Base-by-base conservation (phyloP, 2,797 vertebrate species). In the Pempheris klunzingeri region DNA sequence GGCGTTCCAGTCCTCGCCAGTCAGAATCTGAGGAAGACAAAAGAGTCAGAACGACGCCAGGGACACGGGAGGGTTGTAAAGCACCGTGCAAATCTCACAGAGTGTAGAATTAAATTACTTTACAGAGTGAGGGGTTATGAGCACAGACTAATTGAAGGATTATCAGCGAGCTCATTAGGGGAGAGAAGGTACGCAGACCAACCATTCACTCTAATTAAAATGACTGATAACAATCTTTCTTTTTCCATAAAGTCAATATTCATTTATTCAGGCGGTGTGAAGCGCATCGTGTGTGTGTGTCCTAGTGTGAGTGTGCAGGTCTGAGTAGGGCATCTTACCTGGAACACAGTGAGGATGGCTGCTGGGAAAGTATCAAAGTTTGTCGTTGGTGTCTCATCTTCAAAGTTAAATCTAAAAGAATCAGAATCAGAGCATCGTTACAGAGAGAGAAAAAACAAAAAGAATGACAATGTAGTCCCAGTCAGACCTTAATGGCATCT, bases 341-440 rank as follows among this genome's bases (percentile, higher is more conserved):
- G 98, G 90, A 99, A 99, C 61, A 99, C 98, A 0, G 98, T 99
- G 79, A 99, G 96, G 90, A 99, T 99, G 87, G 98, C 98, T 0
- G 98, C 97, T 2, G 98, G 97, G 78, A 99, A 99, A 43, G 97
- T 99, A 76, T 99, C 97, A 0, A 99, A 99, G 92, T 99, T 99
- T 10, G 98, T 99, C 1, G 97, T 98, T 1, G 98, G 97, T 0
- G 98, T 99, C 93, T 98, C 96, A 0, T 98, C 94, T 57, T 96
- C 91, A 92, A 99, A 99, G 92, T 99, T 99, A 93, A 99, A 99
- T 92, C 98, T 99, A 78, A 36, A 79, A 38, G 41, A 63, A 61
- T 66, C 39, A 85, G 38, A 77, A 68, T 13, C 4, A 70, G n/a
- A 68, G 36, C 26, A 17, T 54, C 17, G 34, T 59, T 6, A 67